Evolutionary conservation across 2,113 vertebrate genomes (phyloP).

Genomic region (Crotalus horridus): DNA sequence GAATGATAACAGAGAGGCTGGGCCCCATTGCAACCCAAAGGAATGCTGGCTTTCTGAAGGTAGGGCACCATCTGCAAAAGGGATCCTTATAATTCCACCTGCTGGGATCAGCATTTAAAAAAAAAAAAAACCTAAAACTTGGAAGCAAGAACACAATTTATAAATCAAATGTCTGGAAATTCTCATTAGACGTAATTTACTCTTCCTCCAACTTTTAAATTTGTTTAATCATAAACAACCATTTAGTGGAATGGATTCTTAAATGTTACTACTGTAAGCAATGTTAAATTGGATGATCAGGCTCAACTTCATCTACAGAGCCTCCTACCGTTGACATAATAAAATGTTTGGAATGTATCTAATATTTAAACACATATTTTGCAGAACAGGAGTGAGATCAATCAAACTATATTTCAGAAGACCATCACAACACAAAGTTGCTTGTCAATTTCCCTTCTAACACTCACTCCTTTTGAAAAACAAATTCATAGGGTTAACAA

Average conservation of each 20-base stretch:
- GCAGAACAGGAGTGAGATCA: background rate
- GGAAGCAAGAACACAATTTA: background rate
- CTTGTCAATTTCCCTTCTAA: background rate
- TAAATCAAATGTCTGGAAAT: constrained; percentile 2
- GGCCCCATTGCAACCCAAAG: background rate
- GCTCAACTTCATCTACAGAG: background rate
- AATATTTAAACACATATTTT: background rate
- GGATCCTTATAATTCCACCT: background rate
- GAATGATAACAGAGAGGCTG: constrained; percentile 11
- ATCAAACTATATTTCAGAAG: background rate
- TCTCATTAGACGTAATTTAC: background rate
- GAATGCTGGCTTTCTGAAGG: background rate
- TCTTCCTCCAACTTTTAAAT: background rate
- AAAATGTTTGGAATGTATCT: background rate
- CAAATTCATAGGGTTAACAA: background rate
- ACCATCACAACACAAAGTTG: background rate
- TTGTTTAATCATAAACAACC: constrained; percentile 6
- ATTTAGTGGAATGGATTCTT: constrained; percentile 62
- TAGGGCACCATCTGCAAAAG: background rate
- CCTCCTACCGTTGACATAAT: background rate
- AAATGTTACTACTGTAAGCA: background rate
- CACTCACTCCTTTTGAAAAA: background rate
- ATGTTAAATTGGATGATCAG: background rate
- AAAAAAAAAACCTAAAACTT: background rate
- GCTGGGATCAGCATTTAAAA: background rate